phyloP scores from a whole-genome alignment of 2,888 invertebrate genomes.

The Diarsia dahlii region DNA sequence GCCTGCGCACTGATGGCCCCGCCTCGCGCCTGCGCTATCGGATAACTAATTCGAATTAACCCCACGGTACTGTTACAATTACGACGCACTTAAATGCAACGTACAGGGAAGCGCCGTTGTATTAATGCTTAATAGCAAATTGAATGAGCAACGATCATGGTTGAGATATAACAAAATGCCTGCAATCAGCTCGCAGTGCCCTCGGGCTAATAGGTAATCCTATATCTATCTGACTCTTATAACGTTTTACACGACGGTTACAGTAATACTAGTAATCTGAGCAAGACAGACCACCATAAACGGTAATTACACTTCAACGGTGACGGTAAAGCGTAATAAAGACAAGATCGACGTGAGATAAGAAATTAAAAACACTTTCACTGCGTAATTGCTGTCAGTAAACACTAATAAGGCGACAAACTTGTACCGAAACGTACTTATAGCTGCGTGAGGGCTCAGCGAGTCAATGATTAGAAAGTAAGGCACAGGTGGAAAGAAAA shows the following conservation, averaged over 20 bases:
- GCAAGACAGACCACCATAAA: constrained; percentile 37
- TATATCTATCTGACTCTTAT: constrained; percentile 49
- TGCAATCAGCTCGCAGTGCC: constrained; percentile 57
- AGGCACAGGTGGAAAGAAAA: constrained; percentile 70
- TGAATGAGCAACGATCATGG: constrained; percentile 72
- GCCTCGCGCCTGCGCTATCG: constrained; percentile 65
- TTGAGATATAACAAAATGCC: constrained; percentile 60
- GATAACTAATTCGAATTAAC: constrained; percentile 81
- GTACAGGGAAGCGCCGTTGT: constrained; percentile 70
- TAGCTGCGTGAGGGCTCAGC: constrained; percentile 52
- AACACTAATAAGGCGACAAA: constrained; percentile 79
- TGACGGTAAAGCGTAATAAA: constrained; percentile 58
- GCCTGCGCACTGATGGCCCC: constrained; percentile 68
- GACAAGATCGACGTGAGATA: constrained; percentile 79
- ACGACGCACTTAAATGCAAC: constrained; percentile 74
- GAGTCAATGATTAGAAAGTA: constrained; percentile 73
- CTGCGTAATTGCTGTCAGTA: constrained; percentile 81
- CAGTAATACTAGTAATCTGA: constrained; percentile 53
- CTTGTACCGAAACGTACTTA: constrained; percentile 59
- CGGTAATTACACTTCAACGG: constrained; percentile 58
- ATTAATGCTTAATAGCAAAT: constrained; percentile 79
- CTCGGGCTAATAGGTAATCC: constrained; percentile 54
- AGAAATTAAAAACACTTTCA: constrained; percentile 83
- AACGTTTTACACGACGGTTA: constrained; percentile 54
- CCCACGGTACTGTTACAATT: constrained; percentile 75